A percentile compares a stretch with the other conserved stretches of the same genome.
Evolutionary conservation across 2,797 vertebrate genomes (phyloP).

Genomic region (Hypotaenidia philippensis): DNA sequence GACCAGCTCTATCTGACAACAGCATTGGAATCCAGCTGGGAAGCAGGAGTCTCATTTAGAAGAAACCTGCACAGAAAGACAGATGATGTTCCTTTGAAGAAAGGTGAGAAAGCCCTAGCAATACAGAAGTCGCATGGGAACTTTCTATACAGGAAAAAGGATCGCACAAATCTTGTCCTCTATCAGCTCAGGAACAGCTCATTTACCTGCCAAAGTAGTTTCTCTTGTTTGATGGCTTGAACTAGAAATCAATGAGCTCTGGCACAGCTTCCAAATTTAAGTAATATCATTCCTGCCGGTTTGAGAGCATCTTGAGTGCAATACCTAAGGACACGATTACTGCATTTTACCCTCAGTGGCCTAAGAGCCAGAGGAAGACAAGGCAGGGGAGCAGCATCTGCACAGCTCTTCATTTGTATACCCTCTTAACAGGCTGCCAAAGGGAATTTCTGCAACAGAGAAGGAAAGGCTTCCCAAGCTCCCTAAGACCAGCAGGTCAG

Average conservation of each 20-base stretch:
- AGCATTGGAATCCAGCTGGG: not conserved
- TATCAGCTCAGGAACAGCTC: not conserved
- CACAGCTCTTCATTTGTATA: not conserved
- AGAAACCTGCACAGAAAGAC: not conserved
- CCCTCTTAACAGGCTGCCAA: not conserved
- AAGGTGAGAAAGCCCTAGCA: not conserved
- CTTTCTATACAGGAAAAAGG: not conserved
- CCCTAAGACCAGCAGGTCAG: not conserved
- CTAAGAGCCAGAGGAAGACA: not conserved
- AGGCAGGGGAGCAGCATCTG: not conserved
- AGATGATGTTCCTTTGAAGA: not conserved
- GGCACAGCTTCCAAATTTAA: not conserved
- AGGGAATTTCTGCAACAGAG: not conserved
- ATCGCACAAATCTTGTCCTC: not conserved
- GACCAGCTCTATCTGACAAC: not conserved
- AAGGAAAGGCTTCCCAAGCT: not conserved
- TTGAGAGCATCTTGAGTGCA: not conserved
- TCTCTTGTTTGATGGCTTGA: not conserved
- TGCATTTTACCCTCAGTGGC: not conserved
- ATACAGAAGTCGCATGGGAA: not conserved
- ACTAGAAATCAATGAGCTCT: not conserved
- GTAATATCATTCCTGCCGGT: not conserved
- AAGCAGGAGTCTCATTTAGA: not conserved
- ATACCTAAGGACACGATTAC: not conserved
- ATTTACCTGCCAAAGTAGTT: not conserved